These are phyloP conservation scores for Cybosia mesomella DNA, from an alignment of 2,888 invertebrate genomes.

Conservation along the genomic window DNA sequence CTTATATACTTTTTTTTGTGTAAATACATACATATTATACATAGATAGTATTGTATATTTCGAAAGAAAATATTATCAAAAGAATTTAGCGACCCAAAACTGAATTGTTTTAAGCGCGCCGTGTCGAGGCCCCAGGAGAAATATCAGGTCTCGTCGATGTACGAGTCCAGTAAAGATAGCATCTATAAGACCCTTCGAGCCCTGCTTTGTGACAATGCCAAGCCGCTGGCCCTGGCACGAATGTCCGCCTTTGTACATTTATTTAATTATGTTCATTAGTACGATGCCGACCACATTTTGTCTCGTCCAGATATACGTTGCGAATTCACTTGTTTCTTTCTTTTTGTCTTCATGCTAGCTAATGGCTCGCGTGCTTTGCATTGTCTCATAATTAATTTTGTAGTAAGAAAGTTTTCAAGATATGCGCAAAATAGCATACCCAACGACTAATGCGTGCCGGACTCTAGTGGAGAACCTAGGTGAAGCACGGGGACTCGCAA, in stretches of 20 bases:
- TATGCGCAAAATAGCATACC: neutral
- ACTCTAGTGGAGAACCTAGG: no score
- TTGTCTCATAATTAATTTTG: no score
- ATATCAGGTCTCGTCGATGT: neutral
- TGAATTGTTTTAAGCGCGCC: no score
- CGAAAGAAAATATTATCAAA: no score
- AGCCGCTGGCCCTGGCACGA: neutral
- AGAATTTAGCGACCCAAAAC: no score
- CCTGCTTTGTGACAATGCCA: slow-evolving; percentile 9
- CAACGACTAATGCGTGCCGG: no score
- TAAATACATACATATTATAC: no score
- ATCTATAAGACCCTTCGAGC: neutral
- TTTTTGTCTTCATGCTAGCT: neutral
- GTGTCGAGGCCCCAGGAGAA: no score
- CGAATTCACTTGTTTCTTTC: neutral
- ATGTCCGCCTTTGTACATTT: slow-evolving; percentile 11
- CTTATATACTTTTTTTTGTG: no score
- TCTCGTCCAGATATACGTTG: slow-evolving; percentile 21
- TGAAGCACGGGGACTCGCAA: no score
- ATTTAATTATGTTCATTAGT: slow-evolving; percentile 29
- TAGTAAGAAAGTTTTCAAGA: no score
- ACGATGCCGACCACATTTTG: slow-evolving; percentile 32
- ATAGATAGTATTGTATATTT: no score
- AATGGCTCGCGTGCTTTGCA: neutral
- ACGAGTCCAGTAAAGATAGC: slow-evolving; percentile 1